These are phyloP conservation scores for Sitophilus oryzae DNA, from an alignment of 1,140 invertebrate species.

Conservation along the genomic window DNA sequence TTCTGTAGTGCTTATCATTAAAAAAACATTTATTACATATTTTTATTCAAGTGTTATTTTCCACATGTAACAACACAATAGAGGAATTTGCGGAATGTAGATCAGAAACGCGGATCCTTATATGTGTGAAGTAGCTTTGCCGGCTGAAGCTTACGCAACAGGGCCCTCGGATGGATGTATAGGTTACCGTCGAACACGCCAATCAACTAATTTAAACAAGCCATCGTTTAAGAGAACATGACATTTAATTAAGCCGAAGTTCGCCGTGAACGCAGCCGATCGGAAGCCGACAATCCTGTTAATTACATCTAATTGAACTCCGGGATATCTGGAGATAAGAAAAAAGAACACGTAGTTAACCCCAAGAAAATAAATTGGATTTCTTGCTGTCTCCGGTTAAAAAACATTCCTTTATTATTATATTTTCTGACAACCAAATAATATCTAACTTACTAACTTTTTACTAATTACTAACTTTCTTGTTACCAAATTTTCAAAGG, in stretches of 20 bases:
- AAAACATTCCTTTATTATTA: no score
- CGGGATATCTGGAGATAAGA: slow-evolving; percentile 29
- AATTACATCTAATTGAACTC: slow-evolving; percentile 26
- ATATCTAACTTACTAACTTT: no score
- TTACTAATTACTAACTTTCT: no score
- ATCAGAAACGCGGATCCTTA: no score
- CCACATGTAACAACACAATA: no score
- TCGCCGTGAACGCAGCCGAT: slow-evolving; percentile 13
- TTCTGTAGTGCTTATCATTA: no score
- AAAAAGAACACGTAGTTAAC: slow-evolving; percentile 36
- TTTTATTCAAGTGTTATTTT: no score
- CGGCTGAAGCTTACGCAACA: neutral
- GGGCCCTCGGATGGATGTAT: slow-evolving; percentile 12
- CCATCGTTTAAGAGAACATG: slow-evolving; percentile 21
- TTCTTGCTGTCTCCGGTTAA: no score
- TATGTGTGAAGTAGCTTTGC: neutral
- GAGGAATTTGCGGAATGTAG: no score
- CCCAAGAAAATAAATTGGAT: slow-evolving; percentile 27
- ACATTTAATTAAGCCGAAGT: slow-evolving; percentile 24
- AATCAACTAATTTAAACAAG: slow-evolving; percentile 34
- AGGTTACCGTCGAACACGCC: slow-evolving; percentile 27
- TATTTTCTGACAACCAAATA: no score
- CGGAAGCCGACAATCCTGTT: slow-evolving; percentile 11
- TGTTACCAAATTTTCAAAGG: no score
- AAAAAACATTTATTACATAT: no score